Percentiles rank a stretch among this genome's conserved stretches.
Conservation (phyloP, 2,113 vertebrate genomes). For the Rynchops niger region DNA sequence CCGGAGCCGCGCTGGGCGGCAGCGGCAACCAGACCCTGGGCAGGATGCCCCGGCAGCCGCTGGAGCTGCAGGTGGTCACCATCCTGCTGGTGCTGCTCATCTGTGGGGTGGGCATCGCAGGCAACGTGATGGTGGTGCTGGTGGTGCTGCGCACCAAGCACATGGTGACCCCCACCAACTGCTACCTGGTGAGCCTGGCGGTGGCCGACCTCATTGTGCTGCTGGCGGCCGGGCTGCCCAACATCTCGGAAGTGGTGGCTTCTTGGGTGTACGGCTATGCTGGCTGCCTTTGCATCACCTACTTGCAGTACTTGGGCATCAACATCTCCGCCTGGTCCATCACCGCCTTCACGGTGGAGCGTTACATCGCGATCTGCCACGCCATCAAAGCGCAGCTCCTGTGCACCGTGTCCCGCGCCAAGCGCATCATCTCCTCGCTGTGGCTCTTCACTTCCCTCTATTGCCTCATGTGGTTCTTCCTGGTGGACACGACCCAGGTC, state of each 20-base stretch:
- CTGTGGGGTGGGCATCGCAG: constrained; percentile 82
- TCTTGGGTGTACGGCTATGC: constrained; percentile 84
- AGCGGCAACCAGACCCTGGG: constrained; percentile 62
- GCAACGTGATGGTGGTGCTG: constrained; percentile 85
- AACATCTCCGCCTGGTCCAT: constrained; percentile 86
- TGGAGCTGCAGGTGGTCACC: constrained; percentile 83
- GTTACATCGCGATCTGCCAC: constrained; percentile 86
- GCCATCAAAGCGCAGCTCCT: constrained; percentile 84
- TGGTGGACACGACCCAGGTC: constrained; percentile 82
- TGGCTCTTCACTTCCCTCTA: constrained; percentile 85
- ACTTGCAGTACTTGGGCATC: constrained; percentile 88
- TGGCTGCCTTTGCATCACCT: constrained; percentile 86
- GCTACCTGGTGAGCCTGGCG: constrained; percentile 86
- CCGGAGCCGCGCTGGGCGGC: neutral
- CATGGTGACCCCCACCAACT: constrained; percentile 89
- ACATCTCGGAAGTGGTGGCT: constrained; percentile 79
- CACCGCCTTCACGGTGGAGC: constrained; percentile 83
- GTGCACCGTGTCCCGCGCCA: constrained; percentile 83
- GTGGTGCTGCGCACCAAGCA: constrained; percentile 83
- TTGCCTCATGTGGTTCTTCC: constrained; percentile 88
- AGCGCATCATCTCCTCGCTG: constrained; percentile 81
- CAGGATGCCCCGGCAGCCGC: constrained; percentile 76
- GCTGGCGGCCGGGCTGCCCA: constrained; percentile 81
- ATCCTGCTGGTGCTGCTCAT: constrained; percentile 83
- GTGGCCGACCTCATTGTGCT: constrained; percentile 84